A percentile compares a stretch with the other conserved stretches of the same genome.
phyloP scores from a whole-genome alignment of 2,888 invertebrate species.

The Drosophila prolongata region DNA sequence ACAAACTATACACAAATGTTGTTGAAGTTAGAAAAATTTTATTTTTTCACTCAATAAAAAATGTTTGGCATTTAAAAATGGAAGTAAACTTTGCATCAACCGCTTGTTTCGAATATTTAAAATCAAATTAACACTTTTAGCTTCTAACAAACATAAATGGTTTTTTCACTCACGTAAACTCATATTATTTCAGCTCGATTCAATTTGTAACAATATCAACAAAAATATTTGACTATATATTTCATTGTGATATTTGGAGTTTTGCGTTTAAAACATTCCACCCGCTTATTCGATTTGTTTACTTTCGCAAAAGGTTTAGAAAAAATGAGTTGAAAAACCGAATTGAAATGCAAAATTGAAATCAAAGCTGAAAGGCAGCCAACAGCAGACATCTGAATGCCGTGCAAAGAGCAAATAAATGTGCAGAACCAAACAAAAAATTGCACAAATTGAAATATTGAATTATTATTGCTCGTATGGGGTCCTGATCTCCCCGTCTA shows the following conservation, averaged over 20 bases:
- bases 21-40: background rate
- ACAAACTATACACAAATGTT: too few relatives aligned
- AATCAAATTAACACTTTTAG: slow-evolving; percentile 14
- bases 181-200: slow-evolving; percentile 23
- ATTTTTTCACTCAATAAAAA: background rate
- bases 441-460: slow-evolving; percentile 74
- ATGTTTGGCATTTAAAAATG: background rate
- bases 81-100: background rate
- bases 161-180: slow-evolving; percentile 20
- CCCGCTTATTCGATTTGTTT: slow-evolving; percentile 44
- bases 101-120: slow-evolving; percentile 4
- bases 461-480: slow-evolving; percentile 58
- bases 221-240: slow-evolving; percentile 19
- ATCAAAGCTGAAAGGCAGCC: slow-evolving; percentile 15
- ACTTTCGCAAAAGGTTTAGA: slow-evolving; percentile 11
- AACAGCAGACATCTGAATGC: slow-evolving; percentile 38
- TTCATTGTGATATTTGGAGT: background rate
- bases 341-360: slow-evolving; percentile 28
- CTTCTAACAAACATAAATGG: background rate
- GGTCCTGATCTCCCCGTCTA: slow-evolving; percentile 19
- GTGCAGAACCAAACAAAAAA: slow-evolving; percentile 32
- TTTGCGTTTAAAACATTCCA: slow-evolving; percentile 34
- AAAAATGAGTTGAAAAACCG: slow-evolving; percentile 18
- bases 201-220: slow-evolving; percentile 22
- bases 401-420: slow-evolving; percentile 31